These are phyloP conservation scores for Neotragus moschatus DNA, from an alignment of 2,113 vertebrate species.

Conservation along the genomic window DNA sequence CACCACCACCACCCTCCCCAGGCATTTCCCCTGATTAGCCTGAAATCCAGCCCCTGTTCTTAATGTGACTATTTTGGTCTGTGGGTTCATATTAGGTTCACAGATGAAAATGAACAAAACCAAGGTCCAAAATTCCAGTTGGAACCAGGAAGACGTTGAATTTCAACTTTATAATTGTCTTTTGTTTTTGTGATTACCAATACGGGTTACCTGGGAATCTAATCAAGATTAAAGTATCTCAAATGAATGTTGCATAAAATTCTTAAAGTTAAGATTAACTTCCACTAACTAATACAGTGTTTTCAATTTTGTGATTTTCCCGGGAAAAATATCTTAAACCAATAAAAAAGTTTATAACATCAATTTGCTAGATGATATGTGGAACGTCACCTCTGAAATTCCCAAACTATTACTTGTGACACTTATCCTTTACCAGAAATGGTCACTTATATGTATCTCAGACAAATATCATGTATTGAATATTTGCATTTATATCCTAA, in stretches of 20 bases:
- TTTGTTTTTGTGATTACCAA: slow-evolving; percentile 6
- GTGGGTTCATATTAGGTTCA: slow-evolving; percentile 73
- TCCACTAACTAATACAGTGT: not conserved
- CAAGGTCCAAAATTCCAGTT: slow-evolving; percentile 14
- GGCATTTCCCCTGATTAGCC: slow-evolving; percentile 74
- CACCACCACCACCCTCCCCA: slow-evolving; percentile 64
- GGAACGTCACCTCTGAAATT: not conserved
- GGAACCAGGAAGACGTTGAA: not conserved
- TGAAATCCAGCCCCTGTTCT: slow-evolving; percentile 63
- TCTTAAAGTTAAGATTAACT: slow-evolving; percentile 4
- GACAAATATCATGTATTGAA: not conserved
- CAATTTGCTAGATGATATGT: not conserved
- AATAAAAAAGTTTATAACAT: not conserved
- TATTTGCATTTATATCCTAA: slow-evolving; percentile 15
- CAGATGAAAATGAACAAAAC: slow-evolving; percentile 65
- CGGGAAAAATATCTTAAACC: not conserved
- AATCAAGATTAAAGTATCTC: not conserved
- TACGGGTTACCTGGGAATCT: not conserved
- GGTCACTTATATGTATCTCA: not conserved
- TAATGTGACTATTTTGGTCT: slow-evolving; percentile 62
- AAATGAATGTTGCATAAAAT: not conserved
- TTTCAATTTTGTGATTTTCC: slow-evolving; percentile 25
- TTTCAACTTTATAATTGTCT: slow-evolving; percentile 21
- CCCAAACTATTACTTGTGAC: not conserved
- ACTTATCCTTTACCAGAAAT: slow-evolving; percentile 8